phyloP scores from a whole-genome alignment of 2,888 invertebrate genomes.

The Cheilosia vulpina region DNA sequence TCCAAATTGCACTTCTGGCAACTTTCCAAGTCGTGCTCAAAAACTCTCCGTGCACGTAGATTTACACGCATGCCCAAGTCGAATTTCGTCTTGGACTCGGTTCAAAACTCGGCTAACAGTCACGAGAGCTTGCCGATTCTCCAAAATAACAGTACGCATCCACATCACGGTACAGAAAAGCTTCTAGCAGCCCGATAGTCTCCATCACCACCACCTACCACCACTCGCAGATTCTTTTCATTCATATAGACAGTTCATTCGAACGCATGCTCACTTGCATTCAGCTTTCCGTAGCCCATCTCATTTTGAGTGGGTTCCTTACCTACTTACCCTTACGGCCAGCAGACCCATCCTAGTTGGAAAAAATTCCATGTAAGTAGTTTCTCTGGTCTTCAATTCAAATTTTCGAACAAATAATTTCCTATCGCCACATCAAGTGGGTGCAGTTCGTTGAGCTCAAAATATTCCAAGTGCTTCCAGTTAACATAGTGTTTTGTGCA shows the following conservation, averaged over 20 bases:
- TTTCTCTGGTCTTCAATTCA: slow-evolving; percentile 54
- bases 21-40: background rate
- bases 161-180: slow-evolving; percentile 29
- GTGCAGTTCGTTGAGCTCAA: slow-evolving; percentile 34
- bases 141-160: slow-evolving; percentile 27
- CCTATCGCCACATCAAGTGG: slow-evolving; percentile 17
- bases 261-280: slow-evolving; percentile 58
- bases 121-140: slow-evolving; percentile 14
- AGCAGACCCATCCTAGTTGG: slow-evolving; percentile 64
- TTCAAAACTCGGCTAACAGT: slow-evolving; percentile 4
- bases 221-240: slow-evolving; percentile 55
- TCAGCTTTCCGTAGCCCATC: slow-evolving; percentile 44
- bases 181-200: background rate
- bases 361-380: slow-evolving; percentile 70
- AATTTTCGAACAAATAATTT: slow-evolving; percentile 39
- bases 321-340: slow-evolving; percentile 62
- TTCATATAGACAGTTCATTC: slow-evolving; percentile 67
- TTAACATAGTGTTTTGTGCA: slow-evolving; percentile 47
- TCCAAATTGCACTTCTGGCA: background rate
- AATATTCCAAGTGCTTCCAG: slow-evolving; percentile 37
- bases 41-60: slow-evolving; percentile 16
- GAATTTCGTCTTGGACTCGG: background rate
- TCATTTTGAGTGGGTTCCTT: slow-evolving; percentile 69
- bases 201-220: slow-evolving; percentile 11
- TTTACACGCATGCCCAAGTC: slow-evolving; percentile 13